Percentiles rank a stretch among this genome's conserved stretches.
These are phyloP conservation scores for Oncopodura yosiiana DNA, from an alignment of 1,140 invertebrate species.

Conservation along the genomic window DNA sequence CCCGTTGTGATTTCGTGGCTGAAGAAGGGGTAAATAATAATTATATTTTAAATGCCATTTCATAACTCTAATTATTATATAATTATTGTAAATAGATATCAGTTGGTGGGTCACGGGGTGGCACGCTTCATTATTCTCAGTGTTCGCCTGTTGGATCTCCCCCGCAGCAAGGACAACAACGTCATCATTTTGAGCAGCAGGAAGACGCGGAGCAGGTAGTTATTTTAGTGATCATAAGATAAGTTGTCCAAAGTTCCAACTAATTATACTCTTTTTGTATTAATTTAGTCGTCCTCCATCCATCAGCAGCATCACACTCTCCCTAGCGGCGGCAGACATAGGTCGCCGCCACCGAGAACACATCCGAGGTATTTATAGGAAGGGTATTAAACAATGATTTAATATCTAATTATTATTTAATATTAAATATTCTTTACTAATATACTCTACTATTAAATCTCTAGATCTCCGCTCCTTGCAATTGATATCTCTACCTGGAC, in stretches of 20 bases:
- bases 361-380: too few species aligned
- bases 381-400: too few species aligned
- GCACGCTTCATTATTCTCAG: conserved; percentile 27
- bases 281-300: conserved; percentile 33
- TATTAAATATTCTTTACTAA: too few species aligned
- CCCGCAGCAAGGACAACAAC: conserved; percentile 9
- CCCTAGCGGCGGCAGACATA: conserved; percentile 35
- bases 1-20: conserved; percentile 36
- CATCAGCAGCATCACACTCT: conserved; percentile 37
- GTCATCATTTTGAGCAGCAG: conserved; percentile 33
- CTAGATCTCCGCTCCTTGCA: conserved; percentile 36
- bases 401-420: too few species aligned
- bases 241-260: too few species aligned
- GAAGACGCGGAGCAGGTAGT: too few species aligned
- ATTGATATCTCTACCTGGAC: conserved; percentile 33
- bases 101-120: conserved; percentile 28
- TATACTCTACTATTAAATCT: too few species aligned
- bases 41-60: not conserved
- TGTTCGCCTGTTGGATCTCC: conserved; percentile 35
- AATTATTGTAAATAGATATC: too few species aligned
- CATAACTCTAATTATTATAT: too few species aligned
- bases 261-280: too few species aligned
- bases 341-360: conserved; percentile 42
- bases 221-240: too few species aligned
- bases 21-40: conserved; percentile 36